Conservation (phyloP, 2,888 invertebrate genomes). For the Byasa hedistus region DNA sequence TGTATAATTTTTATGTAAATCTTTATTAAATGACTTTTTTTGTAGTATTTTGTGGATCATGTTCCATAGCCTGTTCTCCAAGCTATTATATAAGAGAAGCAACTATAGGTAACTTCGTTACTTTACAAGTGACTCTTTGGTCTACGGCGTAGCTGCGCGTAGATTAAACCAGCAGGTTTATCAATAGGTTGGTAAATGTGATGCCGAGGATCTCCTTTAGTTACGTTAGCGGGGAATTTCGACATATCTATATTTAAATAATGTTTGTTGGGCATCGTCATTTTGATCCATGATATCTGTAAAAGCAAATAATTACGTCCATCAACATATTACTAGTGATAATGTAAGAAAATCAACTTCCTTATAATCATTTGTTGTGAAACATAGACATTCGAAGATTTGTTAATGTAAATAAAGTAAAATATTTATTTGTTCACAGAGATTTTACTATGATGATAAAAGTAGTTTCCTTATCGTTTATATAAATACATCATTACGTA, state of each 20-base stretch:
- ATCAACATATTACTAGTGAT: not conserved
- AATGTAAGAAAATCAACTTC: too few species aligned
- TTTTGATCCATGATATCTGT: conserved; percentile 84
- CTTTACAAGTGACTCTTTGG: conserved; percentile 76
- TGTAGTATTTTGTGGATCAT: not conserved
- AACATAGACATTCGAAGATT: not conserved
- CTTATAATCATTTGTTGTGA: too few species aligned
- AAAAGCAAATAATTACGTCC: conserved; percentile 36
- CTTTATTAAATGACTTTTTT: not conserved
- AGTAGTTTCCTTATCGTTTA: not conserved
- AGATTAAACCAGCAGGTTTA: conserved; percentile 88
- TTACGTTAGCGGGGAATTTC: conserved; percentile 83
- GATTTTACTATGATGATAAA: too few species aligned
- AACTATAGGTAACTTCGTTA: conserved; percentile 15
- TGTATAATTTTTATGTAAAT: too few species aligned
- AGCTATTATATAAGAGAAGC: not conserved
- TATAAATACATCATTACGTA: not conserved
- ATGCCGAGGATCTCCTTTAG: conserved; percentile 81
- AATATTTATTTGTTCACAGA: not conserved
- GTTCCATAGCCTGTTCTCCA: not conserved
- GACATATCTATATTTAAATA: conserved; percentile 87
- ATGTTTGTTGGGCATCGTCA: conserved; percentile 91
- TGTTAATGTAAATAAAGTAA: not conserved
- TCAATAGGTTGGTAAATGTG: conserved; percentile 88
- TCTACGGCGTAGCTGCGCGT: conserved; percentile 84